Evolutionary conservation across 2,888 invertebrate species (phyloP).

Genomic region (Stegana nigrithorax): DNA sequence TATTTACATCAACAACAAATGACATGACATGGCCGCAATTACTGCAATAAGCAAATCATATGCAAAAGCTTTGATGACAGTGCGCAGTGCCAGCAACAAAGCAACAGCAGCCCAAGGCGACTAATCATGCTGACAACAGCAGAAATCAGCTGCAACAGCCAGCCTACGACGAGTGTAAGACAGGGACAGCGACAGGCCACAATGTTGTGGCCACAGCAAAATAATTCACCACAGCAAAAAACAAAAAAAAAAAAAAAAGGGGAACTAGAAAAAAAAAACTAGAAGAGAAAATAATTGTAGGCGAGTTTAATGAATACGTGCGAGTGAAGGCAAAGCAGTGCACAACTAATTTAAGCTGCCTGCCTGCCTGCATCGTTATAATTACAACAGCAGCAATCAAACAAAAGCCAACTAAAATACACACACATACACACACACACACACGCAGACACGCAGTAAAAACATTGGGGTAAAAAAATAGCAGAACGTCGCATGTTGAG

Average conservation of each 20-base stretch:
- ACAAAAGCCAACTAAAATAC: not conserved
- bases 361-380: constrained; percentile 37
- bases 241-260: constrained; percentile 37
- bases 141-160: constrained; percentile 26
- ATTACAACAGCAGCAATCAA: constrained; percentile 33
- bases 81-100: constrained; percentile 31
- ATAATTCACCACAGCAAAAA: too few relatives aligned
- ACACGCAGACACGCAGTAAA: not conserved
- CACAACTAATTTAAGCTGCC: constrained; percentile 51
- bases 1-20: not conserved
- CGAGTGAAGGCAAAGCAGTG: constrained; percentile 15
- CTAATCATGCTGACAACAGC: constrained; percentile 54
- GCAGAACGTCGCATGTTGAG: not conserved
- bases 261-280: constrained; percentile 23
- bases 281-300: constrained; percentile 35
- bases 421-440: not conserved
- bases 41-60: not conserved
- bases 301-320: constrained; percentile 38
- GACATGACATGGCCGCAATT: not conserved
- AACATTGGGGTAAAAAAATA: not conserved
- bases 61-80: not conserved
- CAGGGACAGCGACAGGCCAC: not conserved
- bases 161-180: not conserved
- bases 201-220: too few relatives aligned
- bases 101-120: constrained; percentile 40